Evolutionary conservation across 2,797 vertebrate genomes (phyloP), one percentile per base, ranked within the genome.

Genomic region (Gorsachius magnificus): DNA sequence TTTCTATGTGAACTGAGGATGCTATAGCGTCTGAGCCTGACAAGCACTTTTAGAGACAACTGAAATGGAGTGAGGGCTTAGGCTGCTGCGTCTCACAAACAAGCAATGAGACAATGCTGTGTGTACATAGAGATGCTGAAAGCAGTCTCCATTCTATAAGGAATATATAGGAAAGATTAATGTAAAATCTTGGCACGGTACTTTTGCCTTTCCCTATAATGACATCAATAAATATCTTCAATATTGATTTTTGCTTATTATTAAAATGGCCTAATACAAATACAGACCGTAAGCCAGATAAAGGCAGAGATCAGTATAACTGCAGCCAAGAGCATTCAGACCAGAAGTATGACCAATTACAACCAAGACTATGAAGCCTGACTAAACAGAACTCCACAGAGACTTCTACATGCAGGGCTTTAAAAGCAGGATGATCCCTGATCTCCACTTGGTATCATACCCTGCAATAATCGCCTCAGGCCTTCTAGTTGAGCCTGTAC

Each of bases 191-290:
- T 80, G 75, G 64, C 24, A 11, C 38, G 8, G n/a, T 64, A 45
- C 45, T 94, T 89, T 68, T 91, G 46, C 33, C 41, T 91, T 87
- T 29, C 35, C 19, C 13, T 91, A 10, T 78, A 95, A 83, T 71
- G 57, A 83, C 46, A 91, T 87, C 60, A 89, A 75, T 85, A 85
- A 91, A 61, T 50, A 92, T 86, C 50, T 93, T 83, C 53, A 71
- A n/a, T 71, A 95, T 83, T 86, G 87, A 93, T 86, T 96, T 79
- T 95, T 93, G n/a, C 31, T 84, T 84, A 54, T 93, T 96, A 93
- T 92, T 95, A 79, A 92, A 96, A 87, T 80, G 48, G 25, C 16
- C 86, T 87, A n/a, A 57, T 84, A 74, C 25, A 84, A 92, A 93
- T n/a, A 87, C 31, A 92, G 77, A 70, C 58, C 80, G 85, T 79